phyloP scores from a whole-genome alignment of 1,140 invertebrate genomes.

The Drosophila mauritiana region DNA sequence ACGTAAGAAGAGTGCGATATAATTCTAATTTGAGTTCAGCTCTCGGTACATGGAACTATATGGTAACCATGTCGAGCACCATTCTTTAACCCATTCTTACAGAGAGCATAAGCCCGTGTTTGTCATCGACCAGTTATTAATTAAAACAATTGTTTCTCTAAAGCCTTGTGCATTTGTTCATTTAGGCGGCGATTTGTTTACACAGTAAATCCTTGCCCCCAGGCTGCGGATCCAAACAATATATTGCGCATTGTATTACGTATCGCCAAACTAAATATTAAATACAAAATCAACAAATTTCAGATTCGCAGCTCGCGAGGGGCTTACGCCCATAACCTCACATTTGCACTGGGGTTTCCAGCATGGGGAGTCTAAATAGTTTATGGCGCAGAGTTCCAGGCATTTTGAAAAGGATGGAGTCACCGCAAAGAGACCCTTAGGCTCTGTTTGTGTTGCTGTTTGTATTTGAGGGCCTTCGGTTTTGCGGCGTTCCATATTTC shows the following conservation, averaged over 20 bases:
- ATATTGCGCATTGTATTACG: slow-evolving; percentile 29
- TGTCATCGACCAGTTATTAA: too few species aligned
- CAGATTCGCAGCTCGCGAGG: slow-evolving; percentile 25
- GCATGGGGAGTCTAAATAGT: slow-evolving; percentile 3
- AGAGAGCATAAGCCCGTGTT: too few species aligned
- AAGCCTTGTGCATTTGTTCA: slow-evolving; percentile 13
- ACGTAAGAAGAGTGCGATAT: slow-evolving; percentile 16
- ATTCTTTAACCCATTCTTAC: too few species aligned
- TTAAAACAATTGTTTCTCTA: too few species aligned
- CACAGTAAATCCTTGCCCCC: slow-evolving; percentile 24
- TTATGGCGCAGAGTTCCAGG: not conserved
- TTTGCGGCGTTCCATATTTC: slow-evolving; percentile 39
- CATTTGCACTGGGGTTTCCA: slow-evolving; percentile 12
- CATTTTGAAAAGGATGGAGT: slow-evolving; percentile 1
- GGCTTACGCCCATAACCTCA: slow-evolving; percentile 19
- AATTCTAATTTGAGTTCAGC: too few species aligned
- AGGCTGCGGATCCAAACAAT: slow-evolving; percentile 23
- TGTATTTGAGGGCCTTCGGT: slow-evolving; percentile 22
- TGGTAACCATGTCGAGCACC: too few species aligned
- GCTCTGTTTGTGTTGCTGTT: slow-evolving; percentile 14
- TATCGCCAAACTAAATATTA: slow-evolving; percentile 43
- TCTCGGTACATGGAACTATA: too few species aligned
- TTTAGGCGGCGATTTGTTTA: slow-evolving; percentile 25
- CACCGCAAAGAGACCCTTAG: slow-evolving; percentile 40
- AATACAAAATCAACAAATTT: slow-evolving; percentile 49